Evolutionary conservation across 1,140 invertebrate species (phyloP), one percentile per base, ranked within the genome.

Genomic region (Drosophila suzukii): DNA sequence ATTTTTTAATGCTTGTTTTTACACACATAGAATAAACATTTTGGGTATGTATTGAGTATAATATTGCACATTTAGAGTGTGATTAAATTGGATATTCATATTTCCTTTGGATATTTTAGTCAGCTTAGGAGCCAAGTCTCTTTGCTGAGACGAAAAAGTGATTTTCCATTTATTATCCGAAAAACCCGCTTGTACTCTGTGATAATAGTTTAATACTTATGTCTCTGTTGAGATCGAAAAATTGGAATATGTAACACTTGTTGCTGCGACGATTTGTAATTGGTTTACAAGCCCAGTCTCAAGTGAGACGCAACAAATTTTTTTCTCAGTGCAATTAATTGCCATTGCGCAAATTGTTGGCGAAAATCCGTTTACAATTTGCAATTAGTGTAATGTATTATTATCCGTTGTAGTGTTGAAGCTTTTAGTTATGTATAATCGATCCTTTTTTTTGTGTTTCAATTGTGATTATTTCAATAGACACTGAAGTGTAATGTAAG

Each of bases 11-110:
- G 70, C 63, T 81, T 83, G 79, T 61, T 77, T 77, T 73, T 70
- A 85, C 62, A 84, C 67, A 58, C 57, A 81, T 77, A 54, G 75
- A 81, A 58, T 81, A 81, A 70, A 85, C 79, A 81, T 78, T 78
- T 67, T 66, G 73, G 41, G 15, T 81, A 79, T 54, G 32, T 72
- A 43, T 8, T 34, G 7, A 34, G 8, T 60, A 57, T 51, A 53
- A 51, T 51, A 34, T 74, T 56, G 43, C 47, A 63, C 47, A 72
- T 65, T 56, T 46, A 57, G 38, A 17, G 61, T 73, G 41, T 83
- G 32, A 39, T 62, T 75, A 73, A 75, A 32, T 65, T 56, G 57
- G 20, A 20, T 20, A 20, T 49, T 53, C 13, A 50, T 79, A 79
- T 41, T 44, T 27, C 24, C 6, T 43, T 43, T 50, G 15, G 38